These are phyloP conservation scores for Acheta domesticus DNA, from an alignment of 2,888 invertebrate genomes.

Conservation along the genomic window DNA sequence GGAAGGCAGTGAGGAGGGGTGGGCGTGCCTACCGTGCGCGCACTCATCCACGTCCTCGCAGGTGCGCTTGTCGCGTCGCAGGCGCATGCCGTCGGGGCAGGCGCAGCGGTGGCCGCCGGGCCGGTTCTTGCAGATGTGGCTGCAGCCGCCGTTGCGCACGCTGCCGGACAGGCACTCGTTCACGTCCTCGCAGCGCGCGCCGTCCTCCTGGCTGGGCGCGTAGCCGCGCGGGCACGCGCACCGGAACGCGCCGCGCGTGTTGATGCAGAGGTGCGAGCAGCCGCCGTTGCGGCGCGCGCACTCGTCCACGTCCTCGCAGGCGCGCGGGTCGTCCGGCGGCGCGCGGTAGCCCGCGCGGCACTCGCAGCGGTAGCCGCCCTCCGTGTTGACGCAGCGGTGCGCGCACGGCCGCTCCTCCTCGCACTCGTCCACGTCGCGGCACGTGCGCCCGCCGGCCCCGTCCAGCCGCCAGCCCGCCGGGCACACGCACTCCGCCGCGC, in stretches of 20 bases:
- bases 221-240: constrained; percentile 45
- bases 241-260: constrained; percentile 42
- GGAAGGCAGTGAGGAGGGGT: not conserved
- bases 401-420: constrained; percentile 47
- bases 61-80: constrained; percentile 44
- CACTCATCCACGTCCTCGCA: constrained; percentile 48
- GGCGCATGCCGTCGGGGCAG: constrained; percentile 43
- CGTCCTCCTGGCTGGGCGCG: constrained; percentile 37
- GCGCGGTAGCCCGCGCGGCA: constrained; percentile 49
- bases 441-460: constrained; percentile 44
- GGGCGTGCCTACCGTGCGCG: not conserved
- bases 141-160: constrained; percentile 51
- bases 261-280: constrained; percentile 53
- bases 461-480: constrained; percentile 45
- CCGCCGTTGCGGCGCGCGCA: constrained; percentile 32
- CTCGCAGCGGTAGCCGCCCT: constrained; percentile 45
- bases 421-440: constrained; percentile 42
- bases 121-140: constrained; percentile 47
- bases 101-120: constrained; percentile 41
- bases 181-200: constrained; percentile 41
- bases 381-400: constrained; percentile 50
- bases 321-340: constrained; percentile 40
- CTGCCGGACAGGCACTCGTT: constrained; percentile 46
- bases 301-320: constrained; percentile 42
- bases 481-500: constrained; percentile 50